Evolutionary conservation across 2,888 invertebrate species (phyloP), one percentile per base, ranked within the genome.

Genomic region (Melanotus villosus): DNA sequence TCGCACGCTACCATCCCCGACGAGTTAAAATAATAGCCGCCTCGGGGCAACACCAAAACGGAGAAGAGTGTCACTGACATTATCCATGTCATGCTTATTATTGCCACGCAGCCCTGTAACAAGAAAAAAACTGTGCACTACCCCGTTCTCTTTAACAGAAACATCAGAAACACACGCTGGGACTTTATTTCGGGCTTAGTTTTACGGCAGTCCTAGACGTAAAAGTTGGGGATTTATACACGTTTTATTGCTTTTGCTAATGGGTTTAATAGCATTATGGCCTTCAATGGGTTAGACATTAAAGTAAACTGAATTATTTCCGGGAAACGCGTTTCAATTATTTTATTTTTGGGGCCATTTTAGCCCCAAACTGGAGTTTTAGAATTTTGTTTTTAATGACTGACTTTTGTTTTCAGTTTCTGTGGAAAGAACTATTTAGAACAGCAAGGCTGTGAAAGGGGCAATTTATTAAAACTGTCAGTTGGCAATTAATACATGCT

Each of bases 11-110:
- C 90, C 78, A 95, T 88, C 19, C 95, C 95, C 10, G 93, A 93
- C 45, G 92, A 89, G 85, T 95, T 95, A 87, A 94, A 95, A 85
- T 94, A 95, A 86, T 94, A 95, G 69, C 94, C 95, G 77, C 94
- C 93, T 79, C 92, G 89, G 6, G 95, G 95, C 68, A 95, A 87
- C 74, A 95, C 95, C 83, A 95, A 89, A 73, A 92, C 88, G 23
- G 93, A 93, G 83, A 95, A 95, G 77, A 95, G 87, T 59, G 94
- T 92, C 79, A 95, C 91, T 70, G 93, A 94, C 77, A 93, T 88
- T 80, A 95, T 92, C 93, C 95, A 94, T 77, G 95, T 94, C 79
- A 93, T 86, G 82, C 94, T 93, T 83, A 95, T 92, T 73, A 95
- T 90, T 74, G 93, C 89, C 75, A 95, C 93, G 85, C 95, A 95